Base-by-base conservation (phyloP, 2,888 invertebrate species). In the Panopea generosa region DNA sequence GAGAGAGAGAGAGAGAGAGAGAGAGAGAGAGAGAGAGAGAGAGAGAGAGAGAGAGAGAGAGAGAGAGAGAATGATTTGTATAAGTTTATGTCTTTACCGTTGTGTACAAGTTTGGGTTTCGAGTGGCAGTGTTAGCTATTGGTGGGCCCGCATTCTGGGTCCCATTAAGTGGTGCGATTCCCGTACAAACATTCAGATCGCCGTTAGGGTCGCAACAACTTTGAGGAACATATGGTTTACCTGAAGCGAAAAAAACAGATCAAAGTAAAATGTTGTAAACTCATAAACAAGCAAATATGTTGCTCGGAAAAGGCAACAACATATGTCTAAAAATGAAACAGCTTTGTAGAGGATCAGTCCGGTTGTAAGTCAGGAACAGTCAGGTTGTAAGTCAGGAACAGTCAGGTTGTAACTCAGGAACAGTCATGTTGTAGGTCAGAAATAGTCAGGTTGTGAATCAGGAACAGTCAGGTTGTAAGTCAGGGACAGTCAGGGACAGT, bases 191-290 rank as follows among this genome's bases (percentile, higher is more conserved):
- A 20, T 75, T 70, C 9, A 83, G 53, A 49, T 84, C 71, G 3
- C 83, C 83, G 6, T 76, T 78, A 0, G 72, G 72, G 16, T 53
- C 65, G 66, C 86, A 86, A 29, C 86, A 86, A 56, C 84, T 86
- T 61, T 84, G 74, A 0, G 86, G 86, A 24, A 86, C 86, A 50
- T 75, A 83, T 0, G 82, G 84, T 20, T 76, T 75, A 14, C 76
- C 84, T 86, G 61, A n/a, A n/a, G n/a, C n/a, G 4, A 69, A 50
- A 22, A 20, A 45, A 27, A 33, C 40, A 40, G 16, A 11, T 40
- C 9, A 40, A 40, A 40, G 16, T 11, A 16, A 11, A 40, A 40
- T 40, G n/a, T n/a, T n/a, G n/a, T n/a, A n/a, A n/a, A n/a, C n/a
- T n/a, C n/a, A n/a, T n/a, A n/a, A n/a, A n/a, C n/a, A n/a, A n/a